Evolutionary conservation across 2,888 invertebrate species (phyloP), one percentile per base, ranked within the genome.

Genomic region (Liodrosophila aerea): DNA sequence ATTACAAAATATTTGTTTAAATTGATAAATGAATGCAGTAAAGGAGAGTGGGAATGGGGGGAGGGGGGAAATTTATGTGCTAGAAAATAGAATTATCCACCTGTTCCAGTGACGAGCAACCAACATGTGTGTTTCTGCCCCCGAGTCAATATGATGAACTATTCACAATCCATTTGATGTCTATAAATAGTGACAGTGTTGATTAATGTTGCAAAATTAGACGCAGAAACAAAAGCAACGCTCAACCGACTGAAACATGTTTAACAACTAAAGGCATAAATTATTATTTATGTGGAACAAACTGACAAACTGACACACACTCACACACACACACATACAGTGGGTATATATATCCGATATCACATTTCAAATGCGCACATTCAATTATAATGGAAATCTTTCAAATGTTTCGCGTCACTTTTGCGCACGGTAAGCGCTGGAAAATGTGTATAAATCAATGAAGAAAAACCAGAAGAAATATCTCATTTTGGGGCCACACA

Each of bases 171-270:
- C 22, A 22, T 22, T 51, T 36, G 40, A 46, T 44, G 41, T 22
- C 82, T 82, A 85, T 72, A 69, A 78, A 78, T 78, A 78, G 58
- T 30, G 36, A 22, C 27, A 37, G 61, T 37, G 61, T 54, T 81
- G 81, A 81, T 85, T 83, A 85, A 81, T 85, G 58, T 71, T 69
- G 74, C 84, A 72, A 83, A 81, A 80, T 81, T 81, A 85, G 85
- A 81, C 60, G 76, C 54, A 61, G 85, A 80, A 76, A 81, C 22
- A n/a, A n/a, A n/a, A n/a, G n/a, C 22, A 22, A 81, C 62, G 78
- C 64, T 52, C 59, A 70, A 64, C 53, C 41, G 60, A 72, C 53
- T 44, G 60, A 72, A 73, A 64, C 70, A 71, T 73, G 57, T 64
- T 53, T 46, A 57, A 43, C 53, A 61, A 53, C 51, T 56, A 58